Conservation (phyloP, 1,140 invertebrate species). For the Ips typographus region DNA sequence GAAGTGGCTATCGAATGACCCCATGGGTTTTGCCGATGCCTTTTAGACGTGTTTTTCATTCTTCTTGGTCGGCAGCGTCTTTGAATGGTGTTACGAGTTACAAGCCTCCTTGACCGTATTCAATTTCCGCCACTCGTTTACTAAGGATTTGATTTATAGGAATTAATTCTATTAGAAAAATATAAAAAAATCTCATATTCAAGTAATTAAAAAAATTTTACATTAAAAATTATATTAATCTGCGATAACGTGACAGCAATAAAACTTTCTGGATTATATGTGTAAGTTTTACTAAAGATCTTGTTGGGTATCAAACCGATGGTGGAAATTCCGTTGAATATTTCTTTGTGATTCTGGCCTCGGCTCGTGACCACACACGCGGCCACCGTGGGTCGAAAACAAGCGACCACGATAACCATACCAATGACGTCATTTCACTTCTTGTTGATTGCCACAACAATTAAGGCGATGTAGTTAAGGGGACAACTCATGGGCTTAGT, state of each 20-base stretch:
- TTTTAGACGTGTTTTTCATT: constrained; percentile 1
- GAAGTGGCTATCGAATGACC: constrained; percentile 3
- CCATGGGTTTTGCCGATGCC: constrained; percentile 2
- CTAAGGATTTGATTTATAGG: too few species aligned
- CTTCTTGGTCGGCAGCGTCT: constrained; percentile 2
- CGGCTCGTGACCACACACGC: constrained; percentile 12
- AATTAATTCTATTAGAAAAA: too few species aligned
- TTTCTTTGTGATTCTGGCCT: background rate
- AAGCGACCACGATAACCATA: background rate
- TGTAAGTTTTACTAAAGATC: too few species aligned
- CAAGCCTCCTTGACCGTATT: background rate
- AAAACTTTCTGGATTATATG: too few species aligned
- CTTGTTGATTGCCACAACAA: constrained; percentile 3
- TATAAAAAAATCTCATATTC: too few species aligned
- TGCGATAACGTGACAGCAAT: too few species aligned
- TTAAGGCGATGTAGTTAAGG: background rate
- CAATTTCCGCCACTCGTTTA: too few species aligned
- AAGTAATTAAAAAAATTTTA: too few species aligned
- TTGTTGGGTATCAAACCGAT: background rate
- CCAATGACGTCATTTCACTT: constrained; percentile 1
- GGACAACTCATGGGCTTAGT: background rate
- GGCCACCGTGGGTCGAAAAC: constrained; percentile 10
- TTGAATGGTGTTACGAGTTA: constrained; percentile 3
- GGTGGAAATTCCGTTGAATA: background rate
- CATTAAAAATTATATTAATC: too few species aligned